Conservation (phyloP, 2,888 invertebrate species). For the Sylvicola cinctus region DNA sequence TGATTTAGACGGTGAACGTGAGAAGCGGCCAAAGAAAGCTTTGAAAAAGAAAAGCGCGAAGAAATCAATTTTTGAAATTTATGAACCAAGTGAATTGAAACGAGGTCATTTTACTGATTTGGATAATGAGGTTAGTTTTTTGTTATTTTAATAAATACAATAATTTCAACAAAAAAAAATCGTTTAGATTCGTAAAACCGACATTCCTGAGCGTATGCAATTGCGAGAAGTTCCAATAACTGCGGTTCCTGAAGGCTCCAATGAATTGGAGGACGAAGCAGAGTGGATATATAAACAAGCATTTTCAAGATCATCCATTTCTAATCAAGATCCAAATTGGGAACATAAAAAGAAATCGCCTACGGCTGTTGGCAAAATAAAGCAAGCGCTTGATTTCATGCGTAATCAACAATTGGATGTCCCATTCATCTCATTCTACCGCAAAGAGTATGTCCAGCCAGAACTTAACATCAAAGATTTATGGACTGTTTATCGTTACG, state of each 20-base stretch:
- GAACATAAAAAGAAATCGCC: constrained; percentile 39
- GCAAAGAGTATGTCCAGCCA: constrained; percentile 92
- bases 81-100: constrained; percentile 94
- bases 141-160: neutral
- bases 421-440: constrained; percentile 95
- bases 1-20: constrained; percentile 37
- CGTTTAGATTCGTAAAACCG: constrained; percentile 54
- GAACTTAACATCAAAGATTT: constrained; percentile 87
- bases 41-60: constrained; percentile 55
- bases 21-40: constrained; percentile 51
- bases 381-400: constrained; percentile 88
- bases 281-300: constrained; percentile 96
- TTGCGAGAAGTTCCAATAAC: constrained; percentile 73
- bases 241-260: constrained; percentile 58
- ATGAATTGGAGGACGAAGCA: constrained; percentile 82
- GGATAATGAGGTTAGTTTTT: constrained; percentile 47
- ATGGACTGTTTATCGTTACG: constrained; percentile 94
- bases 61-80: constrained; percentile 82
- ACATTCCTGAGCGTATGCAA: constrained; percentile 84
- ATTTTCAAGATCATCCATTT: constrained; percentile 65
- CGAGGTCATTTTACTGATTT: constrained; percentile 87
- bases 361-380: constrained; percentile 67
- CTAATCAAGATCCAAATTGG: constrained; percentile 44
- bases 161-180: neutral
- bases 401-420: constrained; percentile 89